phyloP scores from a whole-genome alignment of 1,140 invertebrate genomes.

The Zophobas morio region DNA sequence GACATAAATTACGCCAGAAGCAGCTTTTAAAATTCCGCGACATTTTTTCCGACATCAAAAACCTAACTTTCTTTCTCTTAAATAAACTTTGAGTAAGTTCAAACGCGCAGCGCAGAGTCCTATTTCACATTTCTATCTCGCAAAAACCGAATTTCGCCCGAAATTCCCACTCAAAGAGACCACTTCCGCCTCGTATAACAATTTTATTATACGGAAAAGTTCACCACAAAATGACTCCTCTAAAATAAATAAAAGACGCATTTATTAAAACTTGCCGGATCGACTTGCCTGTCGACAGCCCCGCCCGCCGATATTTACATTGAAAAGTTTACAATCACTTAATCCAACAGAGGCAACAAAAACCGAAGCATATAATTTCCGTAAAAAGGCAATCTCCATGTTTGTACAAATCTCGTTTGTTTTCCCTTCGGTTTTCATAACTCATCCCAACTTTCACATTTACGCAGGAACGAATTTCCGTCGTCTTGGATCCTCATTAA shows the following conservation, averaged over 20 bases:
- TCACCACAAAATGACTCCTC: no score
- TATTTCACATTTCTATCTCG: neutral
- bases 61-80: no score
- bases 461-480: constrained; percentile 11
- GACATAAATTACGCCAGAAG: no score
- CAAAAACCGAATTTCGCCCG: neutral
- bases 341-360: neutral
- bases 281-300: no score
- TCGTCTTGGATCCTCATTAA: constrained; percentile 15
- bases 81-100: neutral
- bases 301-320: neutral
- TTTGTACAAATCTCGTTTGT: constrained; percentile 9
- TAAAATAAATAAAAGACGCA: no score
- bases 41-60: no score
- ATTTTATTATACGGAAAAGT: neutral
- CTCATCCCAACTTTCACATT: constrained; percentile 17
- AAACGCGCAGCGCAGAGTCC: neutral
- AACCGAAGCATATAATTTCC: constrained; percentile 7
- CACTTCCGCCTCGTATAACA: neutral
- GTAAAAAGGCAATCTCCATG: constrained; percentile 13
- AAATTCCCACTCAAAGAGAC: neutral
- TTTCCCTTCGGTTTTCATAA: constrained; percentile 3
- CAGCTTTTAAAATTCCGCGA: no score
- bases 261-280: no score
- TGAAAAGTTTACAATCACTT: constrained; percentile 14